Evolutionary conservation across 2,888 invertebrate genomes (phyloP).

Genomic region (Pachydiplax longipennis): DNA sequence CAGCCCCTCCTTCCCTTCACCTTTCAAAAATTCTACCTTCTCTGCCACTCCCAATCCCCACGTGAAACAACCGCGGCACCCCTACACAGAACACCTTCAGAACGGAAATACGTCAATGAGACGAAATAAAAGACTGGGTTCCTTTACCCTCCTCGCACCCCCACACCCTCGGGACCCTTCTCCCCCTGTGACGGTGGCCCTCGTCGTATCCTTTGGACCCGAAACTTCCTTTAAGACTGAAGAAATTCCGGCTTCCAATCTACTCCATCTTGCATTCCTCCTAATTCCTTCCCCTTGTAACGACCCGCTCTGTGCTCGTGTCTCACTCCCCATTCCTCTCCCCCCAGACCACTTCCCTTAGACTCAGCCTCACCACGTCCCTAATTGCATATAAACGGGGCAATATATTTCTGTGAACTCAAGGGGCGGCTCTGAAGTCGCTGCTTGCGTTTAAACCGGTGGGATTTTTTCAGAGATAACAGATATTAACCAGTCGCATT

Average conservation of each 20-base stretch:
- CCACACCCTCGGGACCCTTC: background rate
- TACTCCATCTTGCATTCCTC: constrained; percentile 38
- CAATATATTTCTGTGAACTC: constrained; percentile 37
- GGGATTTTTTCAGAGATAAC: constrained; percentile 24
- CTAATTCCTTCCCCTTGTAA: constrained; percentile 37
- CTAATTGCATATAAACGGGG: constrained; percentile 44
- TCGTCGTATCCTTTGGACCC: background rate
- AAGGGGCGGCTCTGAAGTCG: background rate
- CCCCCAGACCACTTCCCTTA: background rate
- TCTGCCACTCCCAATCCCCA: background rate
- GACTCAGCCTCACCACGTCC: background rate
- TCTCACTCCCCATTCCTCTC: background rate
- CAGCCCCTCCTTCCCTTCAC: background rate
- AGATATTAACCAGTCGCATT: constrained; percentile 38
- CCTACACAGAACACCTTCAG: background rate
- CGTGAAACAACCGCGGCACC: background rate
- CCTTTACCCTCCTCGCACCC: background rate
- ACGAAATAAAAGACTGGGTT: constrained; percentile 2
- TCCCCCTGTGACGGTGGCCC: background rate
- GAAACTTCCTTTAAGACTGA: background rate
- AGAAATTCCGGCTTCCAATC: constrained; percentile 15
- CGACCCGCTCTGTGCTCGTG: constrained; percentile 3
- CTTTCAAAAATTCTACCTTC: background rate
- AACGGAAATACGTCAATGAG: constrained; percentile 31
- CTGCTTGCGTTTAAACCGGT: constrained; percentile 18